These are phyloP conservation scores for Pseudorectes ferrugineus DNA, from an alignment of 2,113 vertebrate genomes.

Conservation along the genomic window DNA sequence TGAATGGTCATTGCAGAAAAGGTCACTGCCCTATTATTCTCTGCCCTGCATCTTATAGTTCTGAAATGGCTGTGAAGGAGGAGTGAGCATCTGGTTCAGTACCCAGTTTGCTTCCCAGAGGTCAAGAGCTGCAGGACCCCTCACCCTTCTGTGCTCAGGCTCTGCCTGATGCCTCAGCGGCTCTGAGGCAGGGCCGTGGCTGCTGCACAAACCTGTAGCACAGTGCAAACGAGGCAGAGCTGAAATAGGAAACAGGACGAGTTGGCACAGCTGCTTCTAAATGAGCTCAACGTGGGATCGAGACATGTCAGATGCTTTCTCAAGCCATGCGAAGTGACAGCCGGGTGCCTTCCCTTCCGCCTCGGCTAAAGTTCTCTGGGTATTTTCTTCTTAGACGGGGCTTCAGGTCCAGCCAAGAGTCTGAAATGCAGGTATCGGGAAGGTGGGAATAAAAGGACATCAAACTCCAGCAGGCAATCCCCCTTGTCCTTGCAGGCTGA, in stretches of 20 bases:
- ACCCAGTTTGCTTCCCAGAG: not conserved
- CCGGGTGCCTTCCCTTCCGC: accelerated
- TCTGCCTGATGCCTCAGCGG: not conserved
- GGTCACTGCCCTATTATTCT: not conserved
- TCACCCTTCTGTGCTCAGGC: accelerated
- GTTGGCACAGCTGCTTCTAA: not conserved
- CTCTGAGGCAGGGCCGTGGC: not conserved
- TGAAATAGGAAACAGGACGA: not conserved
- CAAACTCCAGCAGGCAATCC: not conserved
- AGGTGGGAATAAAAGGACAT: not conserved
- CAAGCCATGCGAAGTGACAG: not conserved
- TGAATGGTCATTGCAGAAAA: not conserved
- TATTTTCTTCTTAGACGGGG: not conserved
- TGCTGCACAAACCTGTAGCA: not conserved
- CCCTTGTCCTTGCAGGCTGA: not conserved
- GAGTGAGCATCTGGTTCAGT: not conserved
- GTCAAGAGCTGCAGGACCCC: not conserved
- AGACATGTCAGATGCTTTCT: not conserved
- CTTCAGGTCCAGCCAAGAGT: not conserved
- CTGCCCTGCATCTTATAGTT: not conserved
- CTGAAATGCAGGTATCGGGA: not conserved
- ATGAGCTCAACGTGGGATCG: accelerated
- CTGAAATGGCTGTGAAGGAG: not conserved
- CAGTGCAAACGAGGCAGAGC: not conserved
- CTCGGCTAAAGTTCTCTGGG: not conserved